Conservation (phyloP, 2,888 invertebrate species). For the Maniola hyperantus region DNA sequence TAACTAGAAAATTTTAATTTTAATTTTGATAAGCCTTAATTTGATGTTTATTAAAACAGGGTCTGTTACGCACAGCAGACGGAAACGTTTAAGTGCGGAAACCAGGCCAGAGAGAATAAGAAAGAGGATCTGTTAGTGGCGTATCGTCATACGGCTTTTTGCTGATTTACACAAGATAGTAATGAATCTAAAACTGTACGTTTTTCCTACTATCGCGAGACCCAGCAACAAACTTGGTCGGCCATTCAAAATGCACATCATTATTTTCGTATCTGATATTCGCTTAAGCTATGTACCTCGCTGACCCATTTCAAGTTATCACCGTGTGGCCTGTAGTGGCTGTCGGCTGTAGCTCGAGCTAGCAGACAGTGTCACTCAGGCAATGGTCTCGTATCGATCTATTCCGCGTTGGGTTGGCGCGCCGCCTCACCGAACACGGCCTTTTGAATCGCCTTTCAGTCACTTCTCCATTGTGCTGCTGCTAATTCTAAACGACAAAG, state of each 20-base stretch:
- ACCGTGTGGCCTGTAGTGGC: not conserved
- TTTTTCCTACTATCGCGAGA: no score
- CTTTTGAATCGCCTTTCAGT: constrained; percentile 25
- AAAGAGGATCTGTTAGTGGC: not conserved
- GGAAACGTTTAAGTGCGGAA: no score
- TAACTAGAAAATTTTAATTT: no score
- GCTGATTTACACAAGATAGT: no score
- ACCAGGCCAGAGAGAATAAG: no score
- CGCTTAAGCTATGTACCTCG: not conserved
- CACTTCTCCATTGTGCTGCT: constrained; percentile 8
- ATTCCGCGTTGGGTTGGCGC: not conserved
- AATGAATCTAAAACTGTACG: no score
- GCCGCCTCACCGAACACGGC: constrained; percentile 10
- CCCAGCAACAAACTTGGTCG: not conserved
- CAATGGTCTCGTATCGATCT: not conserved
- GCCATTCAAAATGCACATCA: not conserved
- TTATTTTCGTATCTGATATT: not conserved
- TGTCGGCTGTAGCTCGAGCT: no score
- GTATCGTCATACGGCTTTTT: no score
- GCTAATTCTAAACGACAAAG: not conserved
- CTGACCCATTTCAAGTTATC: not conserved
- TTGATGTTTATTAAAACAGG: no score
- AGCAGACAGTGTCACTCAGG: not conserved
- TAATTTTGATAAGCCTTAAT: not conserved
- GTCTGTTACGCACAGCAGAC: no score